Conservation (phyloP, 2,888 invertebrate species). For the Ornithoptera priamus region DNA sequence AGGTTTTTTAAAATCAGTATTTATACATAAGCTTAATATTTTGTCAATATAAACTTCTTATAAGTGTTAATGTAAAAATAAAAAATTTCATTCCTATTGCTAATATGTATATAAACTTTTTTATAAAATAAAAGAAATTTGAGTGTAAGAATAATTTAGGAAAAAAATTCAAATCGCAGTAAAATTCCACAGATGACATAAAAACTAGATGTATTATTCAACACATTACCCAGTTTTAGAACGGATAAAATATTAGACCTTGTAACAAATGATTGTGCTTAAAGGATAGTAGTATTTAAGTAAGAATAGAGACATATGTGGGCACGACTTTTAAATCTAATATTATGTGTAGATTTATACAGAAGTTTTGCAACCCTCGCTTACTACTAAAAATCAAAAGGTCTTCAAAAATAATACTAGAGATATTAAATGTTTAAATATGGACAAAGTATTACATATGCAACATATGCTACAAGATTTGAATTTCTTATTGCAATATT, state of each 20-base stretch:
- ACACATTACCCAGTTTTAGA: slow-evolving; percentile 23
- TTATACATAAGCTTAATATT: too few species aligned
- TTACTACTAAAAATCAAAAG: not conserved
- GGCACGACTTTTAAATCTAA: not conserved
- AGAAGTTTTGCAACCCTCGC: not conserved
- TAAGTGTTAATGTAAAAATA: too few species aligned
- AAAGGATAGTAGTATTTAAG: slow-evolving; percentile 9
- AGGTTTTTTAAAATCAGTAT: too few species aligned
- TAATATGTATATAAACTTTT: too few species aligned
- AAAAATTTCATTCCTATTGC: too few species aligned
- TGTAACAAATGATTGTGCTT: slow-evolving; percentile 29
- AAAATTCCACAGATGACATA: slow-evolving; percentile 4
- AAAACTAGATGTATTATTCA: slow-evolving; percentile 22
- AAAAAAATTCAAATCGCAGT: slow-evolving; percentile 3
- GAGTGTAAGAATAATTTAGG: not conserved
- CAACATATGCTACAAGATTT: not conserved
- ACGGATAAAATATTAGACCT: slow-evolving; percentile 24
- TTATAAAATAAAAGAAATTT: slow-evolving; percentile 1
- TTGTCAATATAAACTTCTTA: too few species aligned
- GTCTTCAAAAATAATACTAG: not conserved
- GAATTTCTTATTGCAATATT: not conserved
- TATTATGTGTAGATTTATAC: not conserved
- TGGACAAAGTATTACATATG: not conserved
- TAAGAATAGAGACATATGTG: slow-evolving; percentile 14
- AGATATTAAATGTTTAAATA: not conserved